Base-by-base conservation (phyloP, 2,888 invertebrate species). In the Erynnis tages region DNA sequence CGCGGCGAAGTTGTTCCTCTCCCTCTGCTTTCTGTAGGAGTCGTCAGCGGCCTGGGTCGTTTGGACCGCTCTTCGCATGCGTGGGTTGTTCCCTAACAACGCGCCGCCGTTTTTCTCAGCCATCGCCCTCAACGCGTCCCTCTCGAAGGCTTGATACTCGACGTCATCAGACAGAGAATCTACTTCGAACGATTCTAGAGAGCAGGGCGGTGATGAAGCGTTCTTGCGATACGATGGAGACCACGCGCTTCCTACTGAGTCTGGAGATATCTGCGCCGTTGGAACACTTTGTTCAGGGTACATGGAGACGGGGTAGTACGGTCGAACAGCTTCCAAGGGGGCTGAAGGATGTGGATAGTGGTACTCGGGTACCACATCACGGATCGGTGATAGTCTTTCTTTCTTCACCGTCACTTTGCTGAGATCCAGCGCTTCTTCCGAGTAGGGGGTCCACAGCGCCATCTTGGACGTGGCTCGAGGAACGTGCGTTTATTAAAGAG, bases 1-100 rank as follows among this genome's bases (percentile, higher is more conserved):
- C 0, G 98, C 98, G 0, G 98, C 98, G 58, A 95, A 96, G 76
- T 98, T 98, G 76, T 98, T 98, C 73, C 97, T 96, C 59, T 94
- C 92, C 2, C 98, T 87, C 46, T 97, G 92, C 70, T 97, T 97
- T 88, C 94, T 94, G 73, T 98, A 98, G 0, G 94, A 93, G 2
- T 95, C 94, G 72, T 97, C 95, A 0, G 94, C 67, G 43, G 81
- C 71, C 30, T 70, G 66, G 21, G 59, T 77, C 2, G 76, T 74
- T 32, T 82, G 82, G 7, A 87, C 84, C 0, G 86, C 90, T 54
- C 93, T 82, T n/a, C 94, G 85, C 95, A 95, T 95, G 64, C 94
- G 93, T 0, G 93, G 92, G 62, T 94, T 95, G 16, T 93, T 86
- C 1, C 88, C 86, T 0, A 90, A 78, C 11, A 89, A 69, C 1